Evolutionary conservation across 2,797 vertebrate species (phyloP).

Genomic region (Sitta carolinensis): DNA sequence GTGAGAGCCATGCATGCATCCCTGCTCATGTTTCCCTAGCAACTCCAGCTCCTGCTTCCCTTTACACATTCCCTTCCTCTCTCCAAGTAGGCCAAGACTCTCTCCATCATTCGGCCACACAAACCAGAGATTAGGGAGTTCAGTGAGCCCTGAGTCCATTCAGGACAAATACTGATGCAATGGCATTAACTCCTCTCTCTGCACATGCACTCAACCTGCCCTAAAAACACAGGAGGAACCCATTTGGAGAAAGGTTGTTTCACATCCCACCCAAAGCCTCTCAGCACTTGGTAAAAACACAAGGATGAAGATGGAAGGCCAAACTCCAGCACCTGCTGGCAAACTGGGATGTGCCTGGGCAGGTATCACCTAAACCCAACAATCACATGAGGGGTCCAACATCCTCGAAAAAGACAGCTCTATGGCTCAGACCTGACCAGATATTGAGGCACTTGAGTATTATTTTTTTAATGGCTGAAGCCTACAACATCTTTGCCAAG

Average conservation of each 20-base stretch:
- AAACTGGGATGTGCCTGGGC: neutral
- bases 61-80: conserved; percentile 12
- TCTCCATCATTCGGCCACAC: neutral
- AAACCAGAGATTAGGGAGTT: neutral
- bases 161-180: neutral
- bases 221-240: neutral
- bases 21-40: conserved; percentile 53
- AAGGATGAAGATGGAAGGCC: neutral
- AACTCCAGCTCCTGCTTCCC: conserved; percentile 58
- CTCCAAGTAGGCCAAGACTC: conserved; percentile 20
- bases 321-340: neutral
- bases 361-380: neutral
- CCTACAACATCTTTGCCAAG: neutral
- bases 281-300: fast-evolving
- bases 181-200: neutral
- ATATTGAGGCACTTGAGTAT: neutral
- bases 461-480: neutral
- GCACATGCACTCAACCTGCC: fast-evolving
- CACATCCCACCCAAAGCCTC: neutral
- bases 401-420: neutral
- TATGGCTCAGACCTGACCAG: neutral
- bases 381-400: neutral
- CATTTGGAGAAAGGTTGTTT: neutral
- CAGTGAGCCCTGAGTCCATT: neutral
- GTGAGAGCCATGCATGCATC: conserved; percentile 30